These are phyloP conservation scores for Genyomyrus donnyi DNA, from an alignment of 2,113 vertebrate species.

Conservation along the genomic window DNA sequence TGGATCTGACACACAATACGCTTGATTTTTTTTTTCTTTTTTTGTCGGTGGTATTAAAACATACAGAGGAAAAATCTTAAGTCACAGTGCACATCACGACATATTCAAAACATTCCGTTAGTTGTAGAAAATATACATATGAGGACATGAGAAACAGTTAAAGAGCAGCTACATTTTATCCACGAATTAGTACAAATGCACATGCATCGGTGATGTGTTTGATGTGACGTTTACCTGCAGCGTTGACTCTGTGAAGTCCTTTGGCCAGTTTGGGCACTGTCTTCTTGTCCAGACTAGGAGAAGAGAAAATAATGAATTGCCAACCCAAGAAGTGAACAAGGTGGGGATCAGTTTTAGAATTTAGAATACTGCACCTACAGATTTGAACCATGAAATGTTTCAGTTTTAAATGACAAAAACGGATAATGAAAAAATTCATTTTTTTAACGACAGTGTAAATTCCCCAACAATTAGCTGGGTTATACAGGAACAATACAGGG, in stretches of 20 bases:
- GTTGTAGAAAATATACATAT: not conserved
- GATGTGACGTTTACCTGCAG: constrained; percentile 50
- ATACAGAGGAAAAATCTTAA: not conserved
- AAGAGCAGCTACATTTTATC: not conserved
- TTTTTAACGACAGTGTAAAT: not conserved
- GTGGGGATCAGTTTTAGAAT: not conserved
- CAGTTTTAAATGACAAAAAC: not conserved
- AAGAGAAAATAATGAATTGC: not conserved
- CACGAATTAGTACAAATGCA: not conserved
- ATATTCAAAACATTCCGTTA: not conserved
- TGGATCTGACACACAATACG: constrained; percentile 48
- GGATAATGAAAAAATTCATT: not conserved
- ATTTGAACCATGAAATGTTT: not conserved
- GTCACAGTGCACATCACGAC: not conserved
- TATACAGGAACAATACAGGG: not conserved
- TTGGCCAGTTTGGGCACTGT: constrained; percentile 45
- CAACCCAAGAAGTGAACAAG: not conserved
- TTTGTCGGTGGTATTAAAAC: not conserved
- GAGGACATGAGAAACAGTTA: not conserved
- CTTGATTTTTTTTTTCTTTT: constrained; percentile 27
- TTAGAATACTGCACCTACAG: not conserved
- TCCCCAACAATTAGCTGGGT: not conserved
- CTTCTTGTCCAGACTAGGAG: constrained; percentile 35
- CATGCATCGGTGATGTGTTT: not conserved
- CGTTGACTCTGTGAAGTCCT: constrained; percentile 59